Evolutionary conservation across 2,797 vertebrate genomes (phyloP), one percentile per base, ranked within the genome.

Genomic region (Cryptoblepharus egeriae): DNA sequence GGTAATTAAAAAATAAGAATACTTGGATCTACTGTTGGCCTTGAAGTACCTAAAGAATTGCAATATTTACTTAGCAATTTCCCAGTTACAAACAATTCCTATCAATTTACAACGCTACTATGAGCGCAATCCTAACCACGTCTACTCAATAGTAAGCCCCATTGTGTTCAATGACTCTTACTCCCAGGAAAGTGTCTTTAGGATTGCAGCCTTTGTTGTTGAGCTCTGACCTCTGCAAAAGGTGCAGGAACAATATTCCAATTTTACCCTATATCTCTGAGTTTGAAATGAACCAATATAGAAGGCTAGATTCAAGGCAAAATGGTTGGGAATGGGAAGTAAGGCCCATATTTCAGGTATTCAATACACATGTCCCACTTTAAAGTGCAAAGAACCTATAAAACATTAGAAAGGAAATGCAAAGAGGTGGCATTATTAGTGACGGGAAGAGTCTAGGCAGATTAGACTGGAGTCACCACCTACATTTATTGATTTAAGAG

Each of bases 281-380:
- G 79, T 87, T 81, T 70, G n/a, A 80, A 75, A 65, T 63, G 80
- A 13, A 85, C 11, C 75, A 30, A 2, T 63, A 81, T 11, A 85
- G 11, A 79, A 85, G 79, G 0, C 2, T 61, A 88, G 65, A 18
- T 32, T 22, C 70, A 70, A 45, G 58, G 42, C 22, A 35, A 4
- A 11, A n/a, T n/a, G n/a, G n/a, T n/a, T n/a, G n/a, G n/a, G n/a
- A n/a, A n/a, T n/a, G n/a, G n/a, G 32, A 79, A 70, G 22, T 10
- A 42, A 49, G 1, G 39, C 82, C 4, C 75, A 69, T 80, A n/a
- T 72, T 37, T 20, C 30, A n/a, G 1, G 2, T 75, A 55, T 76
- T 75, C 52, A 76, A 3, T 32, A 6, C 7, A 74, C 52, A 4
- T 85, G 18, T 69, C 28, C 45, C 75, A 63, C 26, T 85, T 37